A percentile compares a stretch with the other conserved stretches of the same genome.
phyloP scores from a whole-genome alignment of 2,888 invertebrate genomes.

The Myopa tessellatipennis region DNA sequence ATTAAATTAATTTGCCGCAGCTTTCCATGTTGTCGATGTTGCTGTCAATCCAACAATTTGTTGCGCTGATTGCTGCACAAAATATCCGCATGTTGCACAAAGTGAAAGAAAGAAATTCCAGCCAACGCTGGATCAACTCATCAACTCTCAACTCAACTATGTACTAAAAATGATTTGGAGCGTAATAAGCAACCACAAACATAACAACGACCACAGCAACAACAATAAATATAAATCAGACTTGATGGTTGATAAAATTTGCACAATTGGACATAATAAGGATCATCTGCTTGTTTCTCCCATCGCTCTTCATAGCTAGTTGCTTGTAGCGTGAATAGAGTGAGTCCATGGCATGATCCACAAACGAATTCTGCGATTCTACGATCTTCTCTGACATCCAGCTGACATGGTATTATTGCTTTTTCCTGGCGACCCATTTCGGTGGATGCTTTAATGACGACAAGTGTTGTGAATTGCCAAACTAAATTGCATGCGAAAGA shows the following conservation, averaged over 20 bases:
- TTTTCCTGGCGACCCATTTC: slow-evolving; percentile 46
- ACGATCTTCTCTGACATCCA: background rate
- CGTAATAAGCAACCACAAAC: slow-evolving; percentile 2
- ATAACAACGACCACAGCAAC: background rate
- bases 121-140: background rate
- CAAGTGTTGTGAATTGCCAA: slow-evolving; percentile 53
- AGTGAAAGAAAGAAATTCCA: slow-evolving; percentile 27
- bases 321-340: background rate
- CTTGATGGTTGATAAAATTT: slow-evolving; percentile 33
- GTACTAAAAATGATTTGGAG: slow-evolving; percentile 17
- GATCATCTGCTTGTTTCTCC: slow-evolving; percentile 20
- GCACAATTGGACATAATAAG: slow-evolving; percentile 41
- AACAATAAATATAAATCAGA: slow-evolving; percentile 12
- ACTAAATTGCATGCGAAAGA: slow-evolving; percentile 20
- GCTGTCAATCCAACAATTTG: slow-evolving; percentile 35
- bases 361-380: slow-evolving; percentile 10
- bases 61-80: slow-evolving; percentile 25
- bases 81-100: slow-evolving; percentile 24
- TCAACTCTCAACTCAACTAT: slow-evolving; percentile 2
- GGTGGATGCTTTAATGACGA: slow-evolving; percentile 56
- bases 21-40: slow-evolving; percentile 23
- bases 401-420: background rate
- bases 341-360: slow-evolving; percentile 12
- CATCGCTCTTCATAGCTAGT: background rate
- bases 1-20: slow-evolving; percentile 30